These are phyloP conservation scores for Haliclystus octoradiatus DNA, from an alignment of 30 jellyfish, hydroid and myxozoan species.

Conservation along the genomic window DNA sequence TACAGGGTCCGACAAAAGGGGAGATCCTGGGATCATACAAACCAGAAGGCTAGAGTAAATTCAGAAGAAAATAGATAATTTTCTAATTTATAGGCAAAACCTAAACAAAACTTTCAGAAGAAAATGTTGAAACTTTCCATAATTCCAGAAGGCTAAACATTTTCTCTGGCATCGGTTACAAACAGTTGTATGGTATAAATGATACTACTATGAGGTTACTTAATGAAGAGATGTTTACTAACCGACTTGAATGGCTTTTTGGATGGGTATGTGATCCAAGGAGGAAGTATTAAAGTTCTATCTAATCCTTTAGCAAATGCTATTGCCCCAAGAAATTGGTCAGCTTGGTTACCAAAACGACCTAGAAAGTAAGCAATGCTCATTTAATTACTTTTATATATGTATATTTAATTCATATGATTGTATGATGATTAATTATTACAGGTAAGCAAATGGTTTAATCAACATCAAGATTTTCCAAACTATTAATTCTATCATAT, in stretches of 20 bases:
- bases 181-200: neutral
- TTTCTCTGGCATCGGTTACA: too few relatives aligned
- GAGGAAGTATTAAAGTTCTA: constrained; percentile 82
- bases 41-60: too few relatives aligned
- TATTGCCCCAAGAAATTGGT: constrained; percentile 73
- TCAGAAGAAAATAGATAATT: too few relatives aligned
- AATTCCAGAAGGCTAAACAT: too few relatives aligned
- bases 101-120: too few relatives aligned
- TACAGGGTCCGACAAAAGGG: too few relatives aligned
- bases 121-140: too few relatives aligned
- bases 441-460: neutral
- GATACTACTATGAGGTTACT: neutral
- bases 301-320: constrained; percentile 81
- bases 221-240: constrained; percentile 4
- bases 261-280: constrained; percentile 72
- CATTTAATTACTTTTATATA: neutral
- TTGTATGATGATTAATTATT: neutral
- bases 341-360: constrained; percentile 97
- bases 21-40: too few relatives aligned
- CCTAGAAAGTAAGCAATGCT: constrained; percentile 20
- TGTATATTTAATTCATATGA: neutral
- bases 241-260: constrained; percentile 49
- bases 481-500: too few relatives aligned
- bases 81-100: too few relatives aligned
- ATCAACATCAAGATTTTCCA: too few relatives aligned